Evolutionary conservation across 2,888 invertebrate species (phyloP).

Genomic region (Bellardia bayeri): DNA sequence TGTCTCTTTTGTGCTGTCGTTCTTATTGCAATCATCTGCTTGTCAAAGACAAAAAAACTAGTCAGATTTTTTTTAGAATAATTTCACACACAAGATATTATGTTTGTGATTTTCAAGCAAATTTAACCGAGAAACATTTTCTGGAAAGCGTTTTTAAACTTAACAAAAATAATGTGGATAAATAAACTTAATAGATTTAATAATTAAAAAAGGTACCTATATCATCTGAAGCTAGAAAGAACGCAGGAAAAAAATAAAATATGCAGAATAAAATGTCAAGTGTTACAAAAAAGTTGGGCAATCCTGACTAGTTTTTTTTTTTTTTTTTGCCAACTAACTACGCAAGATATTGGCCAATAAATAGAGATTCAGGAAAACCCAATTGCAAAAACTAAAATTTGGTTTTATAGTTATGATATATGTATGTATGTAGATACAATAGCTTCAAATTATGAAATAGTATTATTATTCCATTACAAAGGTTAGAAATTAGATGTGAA

Average conservation of each 20-base stretch:
- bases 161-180: constrained; percentile 37
- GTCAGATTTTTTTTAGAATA: constrained; percentile 60
- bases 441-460: too few species aligned
- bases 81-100: constrained; percentile 39
- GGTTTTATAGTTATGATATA: neutral
- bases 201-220: constrained; percentile 38
- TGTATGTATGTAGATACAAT: too few species aligned
- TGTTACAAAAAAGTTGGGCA: constrained; percentile 41
- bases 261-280: constrained; percentile 6
- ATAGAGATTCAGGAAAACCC: neutral
- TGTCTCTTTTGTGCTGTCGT: neutral
- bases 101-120: neutral
- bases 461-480: too few species aligned
- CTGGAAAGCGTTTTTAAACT: neutral
- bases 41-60: constrained; percentile 60
- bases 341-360: neutral
- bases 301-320: constrained; percentile 22
- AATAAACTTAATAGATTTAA: constrained; percentile 4
- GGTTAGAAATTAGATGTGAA: too few species aligned
- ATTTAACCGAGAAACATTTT: constrained; percentile 11
- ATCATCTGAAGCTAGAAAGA: neutral
- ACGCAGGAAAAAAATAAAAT: neutral
- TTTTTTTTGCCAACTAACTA: constrained; percentile 10
- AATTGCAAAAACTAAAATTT: constrained; percentile 9
- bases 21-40: constrained; percentile 60